These are phyloP conservation scores for Barypeithes pellucidus DNA, from an alignment of 2,888 invertebrate species.

Conservation along the genomic window DNA sequence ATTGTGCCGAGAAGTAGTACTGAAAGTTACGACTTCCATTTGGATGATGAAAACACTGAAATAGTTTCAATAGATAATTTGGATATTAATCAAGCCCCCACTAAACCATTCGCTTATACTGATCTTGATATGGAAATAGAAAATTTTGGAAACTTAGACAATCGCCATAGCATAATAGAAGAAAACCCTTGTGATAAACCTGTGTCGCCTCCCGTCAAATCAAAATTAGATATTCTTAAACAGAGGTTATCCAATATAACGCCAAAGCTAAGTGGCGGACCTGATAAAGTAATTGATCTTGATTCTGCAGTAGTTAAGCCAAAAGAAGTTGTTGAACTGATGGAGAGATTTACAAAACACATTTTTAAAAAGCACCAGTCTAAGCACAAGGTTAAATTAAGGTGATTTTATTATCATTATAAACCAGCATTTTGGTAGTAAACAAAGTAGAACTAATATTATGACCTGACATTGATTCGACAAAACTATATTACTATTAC, in stretches of 20 bases:
- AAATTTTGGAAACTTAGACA: constrained; percentile 29
- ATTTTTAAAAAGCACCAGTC: constrained; percentile 74
- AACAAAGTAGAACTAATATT: too few relatives aligned
- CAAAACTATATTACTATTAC: too few relatives aligned
- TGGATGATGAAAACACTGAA: constrained; percentile 29
- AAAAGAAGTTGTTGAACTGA: constrained; percentile 74
- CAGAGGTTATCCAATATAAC: constrained; percentile 64
- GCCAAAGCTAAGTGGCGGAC: constrained; percentile 74
- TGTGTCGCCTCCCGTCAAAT: constrained; percentile 37
- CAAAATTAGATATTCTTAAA: constrained; percentile 65
- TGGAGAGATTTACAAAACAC: constrained; percentile 81
- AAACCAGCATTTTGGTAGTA: too few relatives aligned
- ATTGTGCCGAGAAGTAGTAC: background rate
- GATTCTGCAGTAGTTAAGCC: constrained; percentile 71
- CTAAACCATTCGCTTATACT: constrained; percentile 19
- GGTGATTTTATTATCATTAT: constrained; percentile 65
- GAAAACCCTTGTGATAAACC: constrained; percentile 26
- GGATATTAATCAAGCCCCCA: background rate
- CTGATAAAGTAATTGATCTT: constrained; percentile 77
- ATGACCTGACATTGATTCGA: too few relatives aligned
- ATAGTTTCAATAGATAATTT: background rate
- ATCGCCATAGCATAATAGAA: constrained; percentile 16
- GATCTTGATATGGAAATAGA: constrained; percentile 37
- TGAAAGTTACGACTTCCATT: constrained; percentile 38
- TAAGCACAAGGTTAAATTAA: constrained; percentile 74